A percentile compares a stretch with the other conserved stretches of the same genome.
These are phyloP conservation scores for Linnaemya vulpina DNA, from an alignment of 2,888 invertebrate genomes.

Conservation along the genomic window DNA sequence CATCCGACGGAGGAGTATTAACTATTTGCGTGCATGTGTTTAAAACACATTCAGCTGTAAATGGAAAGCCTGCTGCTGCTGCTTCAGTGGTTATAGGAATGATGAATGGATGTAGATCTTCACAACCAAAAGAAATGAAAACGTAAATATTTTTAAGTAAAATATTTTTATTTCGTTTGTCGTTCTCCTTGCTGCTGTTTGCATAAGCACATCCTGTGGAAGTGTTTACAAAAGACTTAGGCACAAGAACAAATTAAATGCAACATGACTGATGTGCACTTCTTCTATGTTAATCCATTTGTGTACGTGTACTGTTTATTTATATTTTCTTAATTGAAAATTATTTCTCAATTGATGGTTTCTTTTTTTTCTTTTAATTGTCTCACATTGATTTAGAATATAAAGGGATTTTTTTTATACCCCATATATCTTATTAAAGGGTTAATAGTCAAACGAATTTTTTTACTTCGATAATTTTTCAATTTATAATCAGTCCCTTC, in stretches of 20 bases:
- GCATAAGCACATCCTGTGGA: conserved; percentile 9
- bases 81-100: conserved; percentile 47
- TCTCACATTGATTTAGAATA: too few species aligned
- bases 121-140: conserved; percentile 14
- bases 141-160: conserved; percentile 29
- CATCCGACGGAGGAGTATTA: conserved; percentile 42
- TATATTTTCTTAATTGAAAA: neutral
- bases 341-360: neutral
- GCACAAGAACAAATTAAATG: neutral
- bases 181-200: neutral
- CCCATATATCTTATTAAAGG: too few species aligned
- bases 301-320: neutral
- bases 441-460: too few species aligned
- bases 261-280: neutral
- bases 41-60: neutral
- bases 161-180: conserved; percentile 4
- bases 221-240: conserved; percentile 19
- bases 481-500: too few species aligned
- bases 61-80: conserved; percentile 3
- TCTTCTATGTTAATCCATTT: neutral
- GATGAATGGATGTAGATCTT: conserved; percentile 37
- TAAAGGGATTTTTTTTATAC: too few species aligned
- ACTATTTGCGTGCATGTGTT: neutral
- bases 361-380: neutral
- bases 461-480: too few species aligned